Evolutionary conservation across 2,888 invertebrate genomes (phyloP), one percentile per base, ranked within the genome.

Genomic region (Tetanocera ferruginea): DNA sequence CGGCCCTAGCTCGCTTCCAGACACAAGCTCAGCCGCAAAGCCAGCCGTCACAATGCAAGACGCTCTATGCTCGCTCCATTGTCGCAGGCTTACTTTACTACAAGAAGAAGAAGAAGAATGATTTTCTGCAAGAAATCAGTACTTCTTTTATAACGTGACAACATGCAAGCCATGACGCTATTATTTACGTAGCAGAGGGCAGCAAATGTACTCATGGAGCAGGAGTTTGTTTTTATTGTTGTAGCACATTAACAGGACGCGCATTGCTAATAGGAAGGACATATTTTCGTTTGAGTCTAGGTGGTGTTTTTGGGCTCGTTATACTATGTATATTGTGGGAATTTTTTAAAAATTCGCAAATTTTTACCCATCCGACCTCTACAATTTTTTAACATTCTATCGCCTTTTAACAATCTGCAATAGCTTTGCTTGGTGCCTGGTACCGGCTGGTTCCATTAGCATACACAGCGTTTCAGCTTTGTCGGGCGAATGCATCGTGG

Each of bases 111-210:
- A 67, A 67, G n/a, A 64, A 17, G 23, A 11, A 31, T 28, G 57
- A 8, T 52, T 77, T 72, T n/a, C n/a, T 72, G 72, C 67, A 55
- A 66, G 75, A 75, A 75, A 55, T 67, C 75, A 43, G 67, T 6
- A 67, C 70, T 76, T 73, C n/a, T 74, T 70, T 81, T 78, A 76
- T 78, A 89, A 89, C 90, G 89, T 90, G 90, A 89, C 88, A 88
- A 89, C 90, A 89, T 88, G 90, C 90, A 87, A 90, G 83, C 83
- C 82, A 77, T 81, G 82, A 80, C 79, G 76, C 73, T 80, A 62
- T 60, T 73, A 62, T 60, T 73, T 43, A 49, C 73, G 34, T 19
- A 55, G 71, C 55, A 19, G 55, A 55, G 71, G 71, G n/a, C 55
- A 71, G 52, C 28, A 73, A 37, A 60, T 37, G 43, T 62, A 60